Conservation (phyloP, 2,113 vertebrate genomes). For the Meles meles region DNA sequence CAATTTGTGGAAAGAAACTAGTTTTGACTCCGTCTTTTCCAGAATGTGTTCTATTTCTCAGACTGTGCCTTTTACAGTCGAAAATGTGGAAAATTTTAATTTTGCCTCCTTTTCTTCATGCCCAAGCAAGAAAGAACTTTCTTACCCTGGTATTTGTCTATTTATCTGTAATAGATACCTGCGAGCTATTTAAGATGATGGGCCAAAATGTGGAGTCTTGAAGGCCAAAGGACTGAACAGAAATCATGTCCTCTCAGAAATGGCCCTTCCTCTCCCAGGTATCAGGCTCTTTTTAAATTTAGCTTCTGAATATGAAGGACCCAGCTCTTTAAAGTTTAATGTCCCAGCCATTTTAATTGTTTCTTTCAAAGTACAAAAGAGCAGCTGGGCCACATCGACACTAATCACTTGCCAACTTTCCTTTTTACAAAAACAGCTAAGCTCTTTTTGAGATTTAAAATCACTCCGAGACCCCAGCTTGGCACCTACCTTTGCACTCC, state of each 20-base stretch:
- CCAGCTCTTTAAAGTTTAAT: conserved; percentile 77
- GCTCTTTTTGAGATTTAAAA: conserved; percentile 70
- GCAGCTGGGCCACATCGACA: conserved; percentile 57
- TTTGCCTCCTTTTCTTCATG: background rate
- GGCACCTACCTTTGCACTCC: conserved; percentile 55
- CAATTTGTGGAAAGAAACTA: background rate
- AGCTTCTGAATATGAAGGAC: conserved; percentile 53
- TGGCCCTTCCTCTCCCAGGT: conserved; percentile 21
- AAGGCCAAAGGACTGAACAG: background rate
- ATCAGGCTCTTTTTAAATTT: conserved; percentile 52
- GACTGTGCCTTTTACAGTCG: background rate
- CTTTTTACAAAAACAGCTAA: conserved; percentile 73
- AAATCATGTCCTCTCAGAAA: background rate
- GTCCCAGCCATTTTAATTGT: conserved; percentile 72
- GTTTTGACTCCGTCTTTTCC: background rate
- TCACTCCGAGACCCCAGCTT: conserved; percentile 61
- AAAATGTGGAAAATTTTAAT: background rate
- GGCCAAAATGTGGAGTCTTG: background rate
- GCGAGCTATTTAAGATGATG: background rate
- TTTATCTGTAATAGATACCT: background rate
- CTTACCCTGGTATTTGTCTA: background rate
- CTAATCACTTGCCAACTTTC: conserved; percentile 75
- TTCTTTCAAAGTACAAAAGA: conserved; percentile 75
- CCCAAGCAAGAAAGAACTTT: background rate
- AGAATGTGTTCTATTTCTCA: background rate